These are phyloP conservation scores for Flabesymbios commensalis DNA, from an alignment of 2,888 invertebrate genomes.

Conservation along the genomic window DNA sequence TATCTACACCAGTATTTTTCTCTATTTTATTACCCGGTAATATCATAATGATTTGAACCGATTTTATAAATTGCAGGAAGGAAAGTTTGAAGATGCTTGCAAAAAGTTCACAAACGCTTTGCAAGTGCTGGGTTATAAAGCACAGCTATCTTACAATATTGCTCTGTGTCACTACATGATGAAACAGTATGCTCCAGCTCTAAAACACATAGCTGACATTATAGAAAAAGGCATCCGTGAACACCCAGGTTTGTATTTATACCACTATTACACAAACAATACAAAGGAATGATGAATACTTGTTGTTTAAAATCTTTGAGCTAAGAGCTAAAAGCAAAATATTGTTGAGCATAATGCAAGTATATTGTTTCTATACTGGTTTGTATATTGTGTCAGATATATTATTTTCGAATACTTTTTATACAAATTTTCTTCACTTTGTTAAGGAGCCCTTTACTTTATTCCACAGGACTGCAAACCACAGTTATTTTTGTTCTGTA, in stretches of 20 bases:
- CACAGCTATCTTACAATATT: slow-evolving; percentile 89
- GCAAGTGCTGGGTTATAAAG: slow-evolving; percentile 66
- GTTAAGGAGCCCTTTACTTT: no score
- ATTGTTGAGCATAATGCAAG: no score
- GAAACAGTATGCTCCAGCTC: slow-evolving; percentile 87
- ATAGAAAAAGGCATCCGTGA: slow-evolving; percentile 94
- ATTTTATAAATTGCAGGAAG: slow-evolving; percentile 68
- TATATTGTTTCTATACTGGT: no score
- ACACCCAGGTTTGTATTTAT: slow-evolving; percentile 71
- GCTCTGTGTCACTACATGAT: slow-evolving; percentile 92
- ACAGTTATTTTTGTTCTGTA: no score
- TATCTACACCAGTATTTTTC: neutral
- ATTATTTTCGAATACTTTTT: no score
- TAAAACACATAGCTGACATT: slow-evolving; percentile 92
- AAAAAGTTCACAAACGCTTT: slow-evolving; percentile 86
- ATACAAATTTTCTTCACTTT: no score
- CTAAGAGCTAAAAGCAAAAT: no score
- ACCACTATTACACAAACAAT: no score
- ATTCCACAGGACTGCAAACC: no score
- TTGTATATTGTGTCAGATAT: no score
- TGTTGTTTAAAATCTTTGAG: no score
- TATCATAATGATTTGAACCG: neutral
- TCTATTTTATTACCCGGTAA: neutral
- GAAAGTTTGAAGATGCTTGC: slow-evolving; percentile 85
- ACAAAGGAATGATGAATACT: no score